Conservation (phyloP, 2,888 invertebrate genomes). For the Drosophila crucigera region DNA sequence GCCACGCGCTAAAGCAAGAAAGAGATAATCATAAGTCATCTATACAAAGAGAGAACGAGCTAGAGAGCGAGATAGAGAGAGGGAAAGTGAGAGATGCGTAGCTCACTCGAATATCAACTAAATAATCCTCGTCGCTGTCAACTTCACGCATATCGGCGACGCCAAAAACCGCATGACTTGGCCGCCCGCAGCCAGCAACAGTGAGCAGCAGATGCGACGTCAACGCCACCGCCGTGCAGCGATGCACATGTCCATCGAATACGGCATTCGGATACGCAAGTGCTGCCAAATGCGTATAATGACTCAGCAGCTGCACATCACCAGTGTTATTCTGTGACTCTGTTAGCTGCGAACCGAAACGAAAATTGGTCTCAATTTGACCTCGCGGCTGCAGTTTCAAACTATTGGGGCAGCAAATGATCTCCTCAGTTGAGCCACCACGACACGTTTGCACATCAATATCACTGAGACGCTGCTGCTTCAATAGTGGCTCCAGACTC, state of each 20-base stretch:
- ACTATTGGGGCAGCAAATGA: slow-evolving; percentile 66
- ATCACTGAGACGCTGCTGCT: slow-evolving; percentile 48
- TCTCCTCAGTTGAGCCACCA: slow-evolving; percentile 58
- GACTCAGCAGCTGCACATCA: slow-evolving; percentile 33
- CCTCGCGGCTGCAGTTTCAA: slow-evolving; percentile 57
- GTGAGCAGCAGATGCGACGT: slow-evolving; percentile 50
- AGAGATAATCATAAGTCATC: background rate
- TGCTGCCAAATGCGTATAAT: slow-evolving; percentile 59
- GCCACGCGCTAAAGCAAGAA: slow-evolving; percentile 38
- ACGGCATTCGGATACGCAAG: slow-evolving; percentile 65
- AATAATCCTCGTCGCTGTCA: slow-evolving; percentile 59
- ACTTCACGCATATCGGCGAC: slow-evolving; percentile 63
- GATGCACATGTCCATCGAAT: slow-evolving; percentile 61
- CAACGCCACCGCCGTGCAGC: slow-evolving; percentile 58
- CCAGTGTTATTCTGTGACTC: background rate
- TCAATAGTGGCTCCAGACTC: slow-evolving; percentile 41
- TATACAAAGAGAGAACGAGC: background rate
- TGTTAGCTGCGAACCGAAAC: background rate
- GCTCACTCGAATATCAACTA: slow-evolving; percentile 53
- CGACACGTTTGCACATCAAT: slow-evolving; percentile 56
- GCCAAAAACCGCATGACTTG: slow-evolving; percentile 66
- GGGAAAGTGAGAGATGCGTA: background rate
- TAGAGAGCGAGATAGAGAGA: background rate
- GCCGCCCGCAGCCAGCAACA: slow-evolving; percentile 55
- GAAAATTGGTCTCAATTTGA: slow-evolving; percentile 6